Conservation (phyloP, 2,113 vertebrate genomes). For the Vidua macroura region DNA sequence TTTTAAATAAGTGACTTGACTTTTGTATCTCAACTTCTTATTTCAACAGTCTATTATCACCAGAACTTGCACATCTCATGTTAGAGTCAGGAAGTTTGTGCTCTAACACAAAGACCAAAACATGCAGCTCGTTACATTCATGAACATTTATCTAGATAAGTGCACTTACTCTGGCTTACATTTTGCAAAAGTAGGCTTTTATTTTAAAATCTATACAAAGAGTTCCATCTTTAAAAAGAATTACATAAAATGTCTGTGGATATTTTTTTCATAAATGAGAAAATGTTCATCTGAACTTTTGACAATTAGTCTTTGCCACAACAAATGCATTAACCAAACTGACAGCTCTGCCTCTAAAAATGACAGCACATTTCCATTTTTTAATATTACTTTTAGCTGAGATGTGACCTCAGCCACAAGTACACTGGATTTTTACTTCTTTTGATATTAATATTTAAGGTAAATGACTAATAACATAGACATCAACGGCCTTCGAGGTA, state of each 20-base stretch:
- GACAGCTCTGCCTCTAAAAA: not conserved
- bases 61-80: not conserved
- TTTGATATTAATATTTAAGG: not conserved
- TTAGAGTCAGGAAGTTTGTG: not conserved
- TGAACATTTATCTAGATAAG: not conserved
- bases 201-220: not conserved
- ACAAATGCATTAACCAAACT: accelerated
- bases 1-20: not conserved
- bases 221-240: not conserved
- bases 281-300: not conserved
- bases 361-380: not conserved
- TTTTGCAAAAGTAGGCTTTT: not conserved
- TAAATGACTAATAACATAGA: not conserved
- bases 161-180: not conserved
- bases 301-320: not conserved
- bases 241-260: not conserved
- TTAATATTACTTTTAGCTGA: not conserved
- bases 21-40: not conserved
- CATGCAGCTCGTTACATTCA: not conserved
- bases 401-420: not conserved
- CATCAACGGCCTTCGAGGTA: not conserved
- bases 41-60: not conserved
- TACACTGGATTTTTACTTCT: not conserved
- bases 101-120: not conserved
- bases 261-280: not conserved